These are phyloP conservation scores for Popillia japonica DNA, from an alignment of 1,140 invertebrate genomes.

Conservation along the genomic window DNA sequence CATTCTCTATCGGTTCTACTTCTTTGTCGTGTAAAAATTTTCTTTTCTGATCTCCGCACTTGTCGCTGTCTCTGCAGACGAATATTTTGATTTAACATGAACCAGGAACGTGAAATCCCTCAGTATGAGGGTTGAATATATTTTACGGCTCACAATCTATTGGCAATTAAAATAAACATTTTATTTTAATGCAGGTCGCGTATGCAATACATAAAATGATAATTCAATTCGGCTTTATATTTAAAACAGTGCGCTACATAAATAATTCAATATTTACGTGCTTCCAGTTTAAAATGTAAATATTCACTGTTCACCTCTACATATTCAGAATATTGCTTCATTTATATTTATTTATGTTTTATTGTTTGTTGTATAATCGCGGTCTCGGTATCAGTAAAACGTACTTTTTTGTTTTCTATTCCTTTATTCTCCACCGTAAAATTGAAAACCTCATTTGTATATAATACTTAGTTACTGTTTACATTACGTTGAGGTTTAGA, in stretches of 20 bases:
- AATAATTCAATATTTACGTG: conserved; percentile 12
- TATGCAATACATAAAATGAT: too few relatives aligned
- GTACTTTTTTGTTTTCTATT: background rate
- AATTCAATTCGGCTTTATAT: too few relatives aligned
- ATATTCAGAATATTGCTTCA: background rate
- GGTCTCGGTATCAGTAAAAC: background rate
- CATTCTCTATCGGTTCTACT: too few relatives aligned
- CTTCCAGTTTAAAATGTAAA: background rate
- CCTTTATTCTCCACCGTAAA: background rate
- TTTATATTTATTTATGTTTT: conserved; percentile 11
- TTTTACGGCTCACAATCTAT: too few relatives aligned
- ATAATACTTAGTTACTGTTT: background rate
- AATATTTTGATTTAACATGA: too few relatives aligned
- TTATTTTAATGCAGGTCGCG: background rate
- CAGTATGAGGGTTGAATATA: too few relatives aligned
- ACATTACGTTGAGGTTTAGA: background rate
- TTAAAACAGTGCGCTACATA: background rate
- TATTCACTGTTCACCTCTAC: background rate
- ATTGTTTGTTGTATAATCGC: conserved; percentile 18
- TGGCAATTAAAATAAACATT: background rate
- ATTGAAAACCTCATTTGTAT: background rate
- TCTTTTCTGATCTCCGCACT: too few relatives aligned
- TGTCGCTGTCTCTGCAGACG: too few relatives aligned
- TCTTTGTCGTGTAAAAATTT: too few relatives aligned
- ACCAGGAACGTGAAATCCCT: too few relatives aligned